Percentiles rank a stretch among this genome's conserved stretches.
Evolutionary conservation across 2,797 vertebrate genomes (phyloP).

Genomic region (Coregonus ussuriensis): DNA sequence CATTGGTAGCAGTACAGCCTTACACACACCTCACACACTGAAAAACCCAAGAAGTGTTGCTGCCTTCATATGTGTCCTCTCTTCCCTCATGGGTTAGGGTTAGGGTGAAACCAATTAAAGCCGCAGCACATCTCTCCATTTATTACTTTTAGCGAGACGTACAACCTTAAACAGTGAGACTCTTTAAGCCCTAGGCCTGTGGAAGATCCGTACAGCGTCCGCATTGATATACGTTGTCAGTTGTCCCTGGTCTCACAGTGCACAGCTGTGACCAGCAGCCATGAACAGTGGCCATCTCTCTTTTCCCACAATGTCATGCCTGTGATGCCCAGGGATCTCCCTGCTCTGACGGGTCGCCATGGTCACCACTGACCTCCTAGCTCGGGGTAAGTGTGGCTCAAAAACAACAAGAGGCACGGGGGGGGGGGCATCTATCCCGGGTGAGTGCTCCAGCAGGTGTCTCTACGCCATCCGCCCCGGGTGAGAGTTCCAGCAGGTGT

Average conservation of each 20-base stretch:
- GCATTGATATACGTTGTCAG: conserved; percentile 58
- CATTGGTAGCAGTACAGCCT: too few species aligned
- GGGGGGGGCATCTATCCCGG: not conserved
- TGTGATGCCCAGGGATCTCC: conserved; percentile 45
- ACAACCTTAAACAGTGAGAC: conserved; percentile 39
- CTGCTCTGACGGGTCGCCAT: conserved; percentile 10
- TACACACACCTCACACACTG: too few species aligned
- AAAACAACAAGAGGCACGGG: not conserved
- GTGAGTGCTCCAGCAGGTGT: too few species aligned
- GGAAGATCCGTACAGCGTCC: conserved; percentile 48
- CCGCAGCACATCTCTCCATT: not conserved
- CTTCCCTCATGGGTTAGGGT: not conserved
- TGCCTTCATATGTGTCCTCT: not conserved
- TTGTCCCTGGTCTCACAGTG: conserved; percentile 48
- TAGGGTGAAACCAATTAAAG: not conserved
- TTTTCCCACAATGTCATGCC: conserved; percentile 59
- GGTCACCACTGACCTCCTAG: conserved; percentile 22
- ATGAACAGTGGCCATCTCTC: conserved; percentile 56
- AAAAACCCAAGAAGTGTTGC: not conserved
- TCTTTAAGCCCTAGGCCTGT: conserved; percentile 48
- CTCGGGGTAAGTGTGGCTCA: conserved; percentile 24
- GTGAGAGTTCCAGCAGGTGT: too few species aligned
- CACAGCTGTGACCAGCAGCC: conserved; percentile 62
- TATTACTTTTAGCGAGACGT: conserved; percentile 27
- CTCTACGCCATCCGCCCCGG: too few species aligned